These are phyloP conservation scores for Bothrops jararaca DNA, from an alignment of 2,113 vertebrate genomes.

Conservation along the genomic window DNA sequence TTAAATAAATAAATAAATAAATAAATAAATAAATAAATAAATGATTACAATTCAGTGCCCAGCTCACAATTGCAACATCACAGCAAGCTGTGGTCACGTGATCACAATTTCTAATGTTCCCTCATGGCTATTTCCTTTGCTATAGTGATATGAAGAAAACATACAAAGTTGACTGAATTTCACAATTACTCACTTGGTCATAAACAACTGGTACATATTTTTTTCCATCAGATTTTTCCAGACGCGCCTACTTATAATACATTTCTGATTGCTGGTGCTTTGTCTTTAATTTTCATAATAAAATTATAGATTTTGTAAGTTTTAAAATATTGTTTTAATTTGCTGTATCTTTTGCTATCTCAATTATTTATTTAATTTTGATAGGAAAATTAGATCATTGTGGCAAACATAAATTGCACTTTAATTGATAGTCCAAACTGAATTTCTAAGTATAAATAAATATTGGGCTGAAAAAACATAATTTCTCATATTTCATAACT, in stretches of 20 bases:
- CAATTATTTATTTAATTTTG: not conserved
- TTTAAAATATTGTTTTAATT: not conserved
- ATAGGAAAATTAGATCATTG: no score
- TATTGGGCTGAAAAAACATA: not conserved
- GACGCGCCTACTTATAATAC: not conserved
- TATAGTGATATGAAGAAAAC: not conserved
- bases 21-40: no score
- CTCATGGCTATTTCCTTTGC: not conserved
- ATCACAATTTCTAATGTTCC: not conserved
- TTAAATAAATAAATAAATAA: no score
- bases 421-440: not conserved
- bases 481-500: not conserved
- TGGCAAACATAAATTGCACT: not conserved
- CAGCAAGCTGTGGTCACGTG: not conserved
- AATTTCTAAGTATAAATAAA: not conserved
- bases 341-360: not conserved
- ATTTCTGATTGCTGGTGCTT: not conserved
- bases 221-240: not conserved
- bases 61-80: not conserved
- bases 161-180: not conserved
- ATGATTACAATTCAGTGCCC: not conserved
- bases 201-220: not conserved
- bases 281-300: not conserved
- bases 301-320: not conserved
- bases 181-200: not conserved